phyloP scores from a whole-genome alignment of 2,888 invertebrate genomes.

The Netelia fuscicornis region DNA sequence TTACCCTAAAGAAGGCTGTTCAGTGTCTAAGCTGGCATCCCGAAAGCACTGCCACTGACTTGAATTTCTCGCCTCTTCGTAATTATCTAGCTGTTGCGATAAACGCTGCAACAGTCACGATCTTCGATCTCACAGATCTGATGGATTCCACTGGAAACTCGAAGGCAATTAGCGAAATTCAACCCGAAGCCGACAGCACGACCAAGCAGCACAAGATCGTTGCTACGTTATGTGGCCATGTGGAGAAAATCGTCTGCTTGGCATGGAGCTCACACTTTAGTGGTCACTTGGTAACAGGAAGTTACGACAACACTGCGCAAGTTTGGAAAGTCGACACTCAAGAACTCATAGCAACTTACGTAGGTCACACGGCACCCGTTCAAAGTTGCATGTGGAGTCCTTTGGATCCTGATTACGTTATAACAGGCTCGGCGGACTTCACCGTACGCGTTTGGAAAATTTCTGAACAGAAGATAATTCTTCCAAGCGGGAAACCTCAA shows the following conservation, averaged over 20 bases:
- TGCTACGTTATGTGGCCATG: slow-evolving; percentile 86
- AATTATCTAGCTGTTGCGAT: slow-evolving; percentile 89
- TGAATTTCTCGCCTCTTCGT: slow-evolving; percentile 86
- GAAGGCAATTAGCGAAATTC: slow-evolving; percentile 72
- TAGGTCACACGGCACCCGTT: slow-evolving; percentile 86
- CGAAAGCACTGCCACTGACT: slow-evolving; percentile 87
- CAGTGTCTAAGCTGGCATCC: slow-evolving; percentile 91
- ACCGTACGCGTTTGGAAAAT: slow-evolving; percentile 88
- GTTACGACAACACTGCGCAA: slow-evolving; percentile 89
- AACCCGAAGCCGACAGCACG: slow-evolving; percentile 52
- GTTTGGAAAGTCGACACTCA: slow-evolving; percentile 88
- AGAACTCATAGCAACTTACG: slow-evolving; percentile 87
- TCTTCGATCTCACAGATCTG: slow-evolving; percentile 84
- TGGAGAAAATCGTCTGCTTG: slow-evolving; percentile 86
- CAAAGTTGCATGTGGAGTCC: slow-evolving; percentile 89
- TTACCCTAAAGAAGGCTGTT: slow-evolving; percentile 87
- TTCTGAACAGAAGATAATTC: slow-evolving; percentile 78
- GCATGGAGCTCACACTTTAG: slow-evolving; percentile 90
- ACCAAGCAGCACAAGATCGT: slow-evolving; percentile 76
- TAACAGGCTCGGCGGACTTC: slow-evolving; percentile 90
- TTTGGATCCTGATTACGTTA: slow-evolving; percentile 86
- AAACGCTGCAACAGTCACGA: slow-evolving; percentile 85
- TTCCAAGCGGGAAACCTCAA: slow-evolving; percentile 84
- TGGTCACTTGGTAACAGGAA: slow-evolving; percentile 88
- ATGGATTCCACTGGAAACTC: slow-evolving; percentile 41